Conservation (phyloP, 2,888 invertebrate species). For the Phortica magna region DNA sequence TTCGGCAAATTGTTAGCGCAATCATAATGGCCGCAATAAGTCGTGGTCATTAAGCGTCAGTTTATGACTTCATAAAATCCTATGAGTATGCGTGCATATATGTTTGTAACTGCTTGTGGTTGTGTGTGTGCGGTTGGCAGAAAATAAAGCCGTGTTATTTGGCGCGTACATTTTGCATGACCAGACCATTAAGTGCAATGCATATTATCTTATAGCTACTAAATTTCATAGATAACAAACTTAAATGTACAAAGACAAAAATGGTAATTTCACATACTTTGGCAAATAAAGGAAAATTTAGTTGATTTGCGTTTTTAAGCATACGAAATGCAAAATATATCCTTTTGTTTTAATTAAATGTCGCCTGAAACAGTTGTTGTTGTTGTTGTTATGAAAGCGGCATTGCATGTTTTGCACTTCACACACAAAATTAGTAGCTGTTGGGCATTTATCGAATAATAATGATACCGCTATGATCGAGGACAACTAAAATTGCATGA, state of each 20-base stretch:
- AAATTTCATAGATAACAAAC: conserved; percentile 62
- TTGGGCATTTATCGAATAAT: conserved; percentile 25
- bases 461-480: not conserved
- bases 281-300: not conserved
- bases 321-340: not conserved
- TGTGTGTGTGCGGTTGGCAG: not conserved
- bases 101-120: conserved; percentile 39
- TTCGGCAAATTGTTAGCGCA: conserved; percentile 31
- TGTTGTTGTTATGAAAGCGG: conserved; percentile 17
- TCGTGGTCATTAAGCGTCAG: conserved; percentile 64
- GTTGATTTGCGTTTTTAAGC: no score
- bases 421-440: not conserved
- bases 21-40: conserved; percentile 44
- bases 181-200: conserved; percentile 62
- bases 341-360: conserved; percentile 65
- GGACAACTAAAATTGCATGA: not conserved
- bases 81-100: conserved; percentile 38
- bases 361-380: conserved; percentile 61
- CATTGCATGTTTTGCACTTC: not conserved
- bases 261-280: not conserved
- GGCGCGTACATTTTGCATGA: conserved; percentile 13
- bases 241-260: conserved; percentile 29
- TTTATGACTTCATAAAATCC: conserved; percentile 53
- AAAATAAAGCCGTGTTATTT: conserved; percentile 6
- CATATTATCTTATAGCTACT: conserved; percentile 69